Evolutionary conservation across 2,797 vertebrate species (phyloP).

Genomic region (Aeoliscus strigatus): DNA sequence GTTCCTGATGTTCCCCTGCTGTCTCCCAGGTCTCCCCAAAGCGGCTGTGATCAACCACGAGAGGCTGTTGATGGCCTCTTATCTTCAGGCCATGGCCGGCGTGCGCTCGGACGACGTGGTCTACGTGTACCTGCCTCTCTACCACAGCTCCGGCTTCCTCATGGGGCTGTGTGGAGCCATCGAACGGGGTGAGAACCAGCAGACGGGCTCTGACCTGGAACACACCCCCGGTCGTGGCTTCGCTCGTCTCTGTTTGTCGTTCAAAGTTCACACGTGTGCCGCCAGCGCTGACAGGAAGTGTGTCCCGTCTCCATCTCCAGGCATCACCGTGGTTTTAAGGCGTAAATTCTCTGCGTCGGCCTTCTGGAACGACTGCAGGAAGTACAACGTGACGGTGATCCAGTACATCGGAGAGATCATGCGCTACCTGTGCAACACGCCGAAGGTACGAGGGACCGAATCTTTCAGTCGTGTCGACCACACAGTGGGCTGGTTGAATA

Average conservation of each 20-base stretch:
- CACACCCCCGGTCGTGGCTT: too few species aligned
- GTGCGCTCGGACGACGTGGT: constrained; percentile 75
- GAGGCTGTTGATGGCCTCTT: constrained; percentile 71
- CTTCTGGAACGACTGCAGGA: constrained; percentile 92
- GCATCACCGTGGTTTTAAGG: constrained; percentile 70
- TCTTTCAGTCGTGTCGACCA: too few species aligned
- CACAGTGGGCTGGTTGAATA: too few species aligned
- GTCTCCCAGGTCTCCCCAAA: constrained; percentile 92
- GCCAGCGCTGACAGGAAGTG: too few species aligned
- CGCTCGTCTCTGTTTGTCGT: too few species aligned
- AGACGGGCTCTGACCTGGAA: too few species aligned
- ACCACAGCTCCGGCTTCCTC: constrained; percentile 86
- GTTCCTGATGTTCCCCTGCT: not conserved
- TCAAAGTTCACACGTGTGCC: too few species aligned
- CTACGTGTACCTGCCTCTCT: constrained; percentile 84
- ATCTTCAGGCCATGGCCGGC: constrained; percentile 52
- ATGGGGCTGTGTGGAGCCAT: constrained; percentile 79
- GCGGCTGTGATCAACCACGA: constrained; percentile 82
- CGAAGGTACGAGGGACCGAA: constrained; percentile 75
- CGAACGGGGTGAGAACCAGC: constrained; percentile 80
- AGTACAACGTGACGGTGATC: constrained; percentile 84
- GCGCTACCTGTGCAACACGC: constrained; percentile 83
- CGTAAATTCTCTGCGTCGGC: constrained; percentile 90
- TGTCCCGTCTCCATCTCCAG: too few species aligned
- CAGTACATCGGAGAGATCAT: constrained; percentile 92